Evolutionary conservation across 2,888 invertebrate species (phyloP).

Genomic region (Leptinotarsa tumamoca): DNA sequence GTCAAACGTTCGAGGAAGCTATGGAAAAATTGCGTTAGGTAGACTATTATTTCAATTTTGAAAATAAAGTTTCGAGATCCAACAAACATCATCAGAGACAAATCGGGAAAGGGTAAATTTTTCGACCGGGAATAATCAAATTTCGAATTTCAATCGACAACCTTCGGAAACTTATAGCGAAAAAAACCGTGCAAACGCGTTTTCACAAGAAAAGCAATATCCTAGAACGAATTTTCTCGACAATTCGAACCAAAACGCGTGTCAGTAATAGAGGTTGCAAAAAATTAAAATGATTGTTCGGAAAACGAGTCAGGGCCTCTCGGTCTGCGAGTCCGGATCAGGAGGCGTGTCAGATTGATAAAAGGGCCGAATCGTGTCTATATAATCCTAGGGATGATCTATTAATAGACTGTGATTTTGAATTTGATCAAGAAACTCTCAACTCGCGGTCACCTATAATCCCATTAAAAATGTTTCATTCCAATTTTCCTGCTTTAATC

Average conservation of each 20-base stretch:
- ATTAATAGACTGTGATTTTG: conserved; percentile 18
- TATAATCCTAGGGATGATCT: conserved; percentile 26
- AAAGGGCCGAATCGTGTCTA: not conserved
- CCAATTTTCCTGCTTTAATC: conserved; percentile 15
- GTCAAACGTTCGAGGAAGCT: not conserved
- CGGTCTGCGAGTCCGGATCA: conserved; percentile 1
- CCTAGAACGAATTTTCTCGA: not conserved
- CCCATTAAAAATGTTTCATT: conserved; percentile 18
- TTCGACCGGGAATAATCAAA: not conserved
- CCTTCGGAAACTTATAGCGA: not conserved
- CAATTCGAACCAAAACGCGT: conserved; percentile 5
- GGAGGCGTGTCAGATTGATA: not conserved
- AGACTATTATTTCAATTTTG: conserved; percentile 16
- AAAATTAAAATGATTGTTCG: conserved; percentile 14
- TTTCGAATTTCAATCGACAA: not conserved
- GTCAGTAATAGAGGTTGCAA: conserved; percentile 6
- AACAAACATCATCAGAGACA: not conserved
- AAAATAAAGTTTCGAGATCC: not conserved
- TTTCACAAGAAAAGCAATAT: too few species aligned
- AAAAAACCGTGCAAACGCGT: not conserved
- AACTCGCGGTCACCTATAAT: too few species aligned
- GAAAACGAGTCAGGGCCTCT: not conserved
- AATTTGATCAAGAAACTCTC: too few species aligned
- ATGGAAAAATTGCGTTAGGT: not conserved
- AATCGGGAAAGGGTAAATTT: not conserved